Percentiles rank a stretch among this genome's conserved stretches.
phyloP scores from a whole-genome alignment of 2,888 invertebrate species.

The Argyra leucocephala region DNA sequence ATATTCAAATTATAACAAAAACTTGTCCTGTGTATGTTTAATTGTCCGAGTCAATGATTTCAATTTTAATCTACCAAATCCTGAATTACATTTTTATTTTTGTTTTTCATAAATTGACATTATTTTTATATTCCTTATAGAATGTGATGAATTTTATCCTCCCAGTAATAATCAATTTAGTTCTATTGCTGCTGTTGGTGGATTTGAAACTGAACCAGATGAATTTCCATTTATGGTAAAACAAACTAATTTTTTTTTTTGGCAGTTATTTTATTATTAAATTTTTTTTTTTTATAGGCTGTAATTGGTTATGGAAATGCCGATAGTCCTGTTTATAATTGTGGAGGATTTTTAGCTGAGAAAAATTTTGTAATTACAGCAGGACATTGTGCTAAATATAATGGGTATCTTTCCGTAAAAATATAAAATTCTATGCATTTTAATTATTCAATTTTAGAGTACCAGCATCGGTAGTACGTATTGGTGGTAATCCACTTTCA shows the following conservation, averaged over 20 bases:
- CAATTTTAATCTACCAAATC: too few relatives aligned
- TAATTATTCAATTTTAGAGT: neutral
- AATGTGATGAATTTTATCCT: neutral
- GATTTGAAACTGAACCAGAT: conserved; percentile 11
- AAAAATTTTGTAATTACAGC: conserved; percentile 14
- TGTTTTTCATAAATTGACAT: neutral
- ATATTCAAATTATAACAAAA: too few relatives aligned
- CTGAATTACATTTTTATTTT: too few relatives aligned
- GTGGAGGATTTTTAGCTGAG: conserved; percentile 13
- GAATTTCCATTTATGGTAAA: conserved; percentile 19
- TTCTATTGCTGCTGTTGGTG: conserved; percentile 11
- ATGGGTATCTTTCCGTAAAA: conserved; percentile 12
- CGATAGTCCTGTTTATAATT: conserved; percentile 11
- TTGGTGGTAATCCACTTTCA: conserved; percentile 10
- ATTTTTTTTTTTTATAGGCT: neutral
- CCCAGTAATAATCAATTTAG: neutral
- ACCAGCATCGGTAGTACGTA: conserved; percentile 11
- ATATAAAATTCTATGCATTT: neutral
- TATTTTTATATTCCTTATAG: neutral
- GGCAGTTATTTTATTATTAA: neutral
- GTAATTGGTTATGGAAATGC: conserved; percentile 10
- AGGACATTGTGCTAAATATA: conserved; percentile 14
- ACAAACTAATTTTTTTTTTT: neutral
- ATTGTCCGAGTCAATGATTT: too few relatives aligned
- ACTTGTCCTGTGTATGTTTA: too few relatives aligned